Percentiles rank a stretch among this genome's conserved stretches.
phyloP scores from a whole-genome alignment of 2,113 vertebrate species.

The Empidonax alnorum region DNA sequence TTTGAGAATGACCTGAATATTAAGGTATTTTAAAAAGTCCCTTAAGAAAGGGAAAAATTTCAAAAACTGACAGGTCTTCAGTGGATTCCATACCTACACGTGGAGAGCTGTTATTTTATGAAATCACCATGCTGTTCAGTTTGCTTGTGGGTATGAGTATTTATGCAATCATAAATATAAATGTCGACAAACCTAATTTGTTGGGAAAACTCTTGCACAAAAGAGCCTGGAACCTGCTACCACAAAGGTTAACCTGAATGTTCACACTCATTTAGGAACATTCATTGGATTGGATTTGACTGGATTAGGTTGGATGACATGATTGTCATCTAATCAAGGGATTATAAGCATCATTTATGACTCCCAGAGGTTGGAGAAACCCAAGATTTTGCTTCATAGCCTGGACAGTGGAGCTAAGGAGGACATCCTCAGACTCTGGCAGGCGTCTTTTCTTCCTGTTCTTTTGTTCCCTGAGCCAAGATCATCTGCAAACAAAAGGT shows the following conservation, averaged over 20 bases:
- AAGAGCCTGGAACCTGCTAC: not conserved
- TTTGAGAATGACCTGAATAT: not conserved
- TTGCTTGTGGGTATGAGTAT: not conserved
- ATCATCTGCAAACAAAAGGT: not conserved
- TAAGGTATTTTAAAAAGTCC: not conserved
- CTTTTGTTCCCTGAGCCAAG: not conserved
- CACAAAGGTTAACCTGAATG: not conserved
- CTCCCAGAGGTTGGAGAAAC: not conserved
- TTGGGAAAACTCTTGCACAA: fast-evolving
- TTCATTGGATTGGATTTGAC: not conserved
- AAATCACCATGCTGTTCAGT: not conserved
- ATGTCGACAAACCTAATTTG: not conserved
- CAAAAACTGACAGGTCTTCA: not conserved
- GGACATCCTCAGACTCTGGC: not conserved
- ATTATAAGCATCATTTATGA: not conserved
- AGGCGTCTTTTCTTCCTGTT: not conserved
- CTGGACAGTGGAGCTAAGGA: not conserved
- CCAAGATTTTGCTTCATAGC: not conserved
- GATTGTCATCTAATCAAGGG: not conserved
- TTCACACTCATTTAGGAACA: not conserved
- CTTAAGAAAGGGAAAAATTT: not conserved
- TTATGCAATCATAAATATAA: not conserved
- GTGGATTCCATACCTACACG: not conserved
- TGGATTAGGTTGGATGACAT: not conserved
- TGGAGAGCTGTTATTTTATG: not conserved